phyloP scores from a whole-genome alignment of 2,888 invertebrate genomes.

The Pseudococcus longispinus region DNA sequence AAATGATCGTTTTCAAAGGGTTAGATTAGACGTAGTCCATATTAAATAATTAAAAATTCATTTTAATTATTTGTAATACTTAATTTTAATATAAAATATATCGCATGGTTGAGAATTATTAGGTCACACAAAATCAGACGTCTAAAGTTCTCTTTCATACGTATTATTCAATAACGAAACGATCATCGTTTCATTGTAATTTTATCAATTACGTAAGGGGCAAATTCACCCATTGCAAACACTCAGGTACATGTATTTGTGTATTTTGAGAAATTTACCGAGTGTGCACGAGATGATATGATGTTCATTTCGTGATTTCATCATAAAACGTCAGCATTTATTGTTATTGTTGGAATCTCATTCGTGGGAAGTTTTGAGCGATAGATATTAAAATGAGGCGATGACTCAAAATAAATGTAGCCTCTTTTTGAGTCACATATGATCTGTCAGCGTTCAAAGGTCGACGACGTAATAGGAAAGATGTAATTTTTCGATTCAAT shows the following conservation, averaged over 20 bases:
- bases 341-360: not conserved
- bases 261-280: not conserved
- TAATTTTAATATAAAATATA: not conserved
- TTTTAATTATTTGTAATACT: not conserved
- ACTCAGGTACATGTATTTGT: not conserved
- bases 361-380: not conserved
- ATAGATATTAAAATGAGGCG: not conserved
- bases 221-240: not conserved
- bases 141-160: slow-evolving; percentile 38
- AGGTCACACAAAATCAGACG: slow-evolving; percentile 48
- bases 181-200: slow-evolving; percentile 30
- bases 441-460: not conserved
- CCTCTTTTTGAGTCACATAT: not conserved
- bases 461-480: not conserved
- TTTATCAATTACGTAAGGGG: not conserved
- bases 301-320: not conserved
- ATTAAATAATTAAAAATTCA: not conserved
- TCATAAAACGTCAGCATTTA: not conserved
- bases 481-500: not conserved
- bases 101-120: slow-evolving; percentile 43
- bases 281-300: not conserved
- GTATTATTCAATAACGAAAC: slow-evolving; percentile 18
- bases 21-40: not conserved
- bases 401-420: not conserved
- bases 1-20: not conserved